Evolutionary conservation across 2,113 vertebrate species (phyloP).

Genomic region (Eurystomus gularis): DNA sequence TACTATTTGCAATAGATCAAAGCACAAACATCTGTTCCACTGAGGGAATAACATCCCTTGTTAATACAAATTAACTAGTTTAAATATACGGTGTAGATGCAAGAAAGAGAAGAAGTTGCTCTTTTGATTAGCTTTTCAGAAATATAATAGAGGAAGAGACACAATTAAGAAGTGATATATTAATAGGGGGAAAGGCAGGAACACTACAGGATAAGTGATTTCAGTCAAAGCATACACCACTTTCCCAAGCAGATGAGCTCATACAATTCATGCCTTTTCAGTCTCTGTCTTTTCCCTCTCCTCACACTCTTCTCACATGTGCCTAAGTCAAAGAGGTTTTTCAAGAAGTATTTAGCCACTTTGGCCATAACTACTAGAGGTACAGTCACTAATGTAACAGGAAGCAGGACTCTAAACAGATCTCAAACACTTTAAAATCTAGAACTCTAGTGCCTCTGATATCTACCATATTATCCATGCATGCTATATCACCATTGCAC

Average conservation of each 20-base stretch:
- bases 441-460: not conserved
- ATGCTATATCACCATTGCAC: not conserved
- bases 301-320: not conserved
- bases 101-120: not conserved
- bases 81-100: not conserved
- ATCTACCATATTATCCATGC: not conserved
- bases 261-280: not conserved
- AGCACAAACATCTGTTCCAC: not conserved
- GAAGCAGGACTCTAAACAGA: not conserved
- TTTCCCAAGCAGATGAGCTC: not conserved
- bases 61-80: not conserved
- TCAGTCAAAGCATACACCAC: not conserved
- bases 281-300: not conserved
- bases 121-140: constrained; percentile 6
- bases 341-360: not conserved
- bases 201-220: not conserved
- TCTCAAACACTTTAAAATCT: not conserved
- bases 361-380: not conserved
- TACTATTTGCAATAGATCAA: not conserved
- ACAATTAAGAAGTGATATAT: not conserved
- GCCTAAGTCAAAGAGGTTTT: not conserved
- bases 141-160: not conserved
- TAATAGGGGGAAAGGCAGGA: not conserved
- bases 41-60: not conserved
- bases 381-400: not conserved